Evolutionary conservation across 2,797 vertebrate genomes (phyloP), one percentile per base, ranked within the genome.

Genomic region (Peromyscus attwateri): DNA sequence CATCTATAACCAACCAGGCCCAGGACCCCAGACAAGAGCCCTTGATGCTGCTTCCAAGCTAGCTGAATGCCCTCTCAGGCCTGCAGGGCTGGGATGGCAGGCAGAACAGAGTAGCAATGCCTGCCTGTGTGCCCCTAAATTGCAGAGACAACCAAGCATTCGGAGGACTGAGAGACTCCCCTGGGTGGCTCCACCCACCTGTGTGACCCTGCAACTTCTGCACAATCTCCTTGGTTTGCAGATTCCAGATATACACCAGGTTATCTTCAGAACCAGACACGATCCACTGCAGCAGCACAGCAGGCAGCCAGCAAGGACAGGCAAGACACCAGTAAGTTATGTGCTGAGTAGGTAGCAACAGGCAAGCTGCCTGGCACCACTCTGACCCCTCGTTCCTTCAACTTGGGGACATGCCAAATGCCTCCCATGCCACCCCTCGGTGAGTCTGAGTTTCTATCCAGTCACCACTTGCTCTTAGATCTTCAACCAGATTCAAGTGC

Each of bases 151-250:
- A 87, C 14, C 66, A 71, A 88, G 49, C 70, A 88, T n/a, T 75
- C 10, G 21, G 68, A 37, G 68, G 27, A 31, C 70, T 71, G 21
- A 87, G 83, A 34, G 34, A 34, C 16, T 88, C 70, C 52, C 70
- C 25, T 75, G 31, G 19, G 34, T n/a, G 0, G 80, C 40, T 27
- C 6, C 17, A 19, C 34, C 34, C 17, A 99, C 99, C 99, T 99
- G 99, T 99, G 98, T 99, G 99, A 55, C 99, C 99, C 98, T 99
- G 99, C 97, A 99, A 98, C 96, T 99, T 99, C 99, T 99, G 99
- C 98, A 99, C 99, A 0, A 99, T 99, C 99, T 99, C 99, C 99
- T 99, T 99, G 0, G 99, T 99, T 98, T 99, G 99, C 96, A 99
- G 99, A 98, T 99, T 99, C 99, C 99, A 99, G 97, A 99, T 99